Base-by-base conservation (phyloP, 2,113 vertebrate genomes). In the Ptilorrhoa leucosticta region DNA sequence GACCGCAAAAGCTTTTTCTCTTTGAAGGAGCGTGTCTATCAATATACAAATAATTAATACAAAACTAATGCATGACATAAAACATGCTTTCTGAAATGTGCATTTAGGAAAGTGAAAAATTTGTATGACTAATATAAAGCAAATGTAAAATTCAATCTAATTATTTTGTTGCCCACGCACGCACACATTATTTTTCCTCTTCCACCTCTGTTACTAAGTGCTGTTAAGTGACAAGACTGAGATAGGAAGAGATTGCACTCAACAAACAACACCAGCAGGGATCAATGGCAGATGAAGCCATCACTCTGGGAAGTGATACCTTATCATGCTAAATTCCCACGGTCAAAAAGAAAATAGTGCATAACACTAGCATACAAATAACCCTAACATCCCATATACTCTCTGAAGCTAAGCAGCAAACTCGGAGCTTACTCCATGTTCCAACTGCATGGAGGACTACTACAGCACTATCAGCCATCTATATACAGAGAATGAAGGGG, bases 401-500 rank as follows among this genome's bases (percentile, higher is more conserved):
- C 24, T 48, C 35, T 3, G 9, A 33, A 33, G 45, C 42, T 42
- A 35, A 37, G 56, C 64, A 56, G 48, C 35, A 50, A 42, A 56
- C 56, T 35, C 1, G 0, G 71, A 10, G 31, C 27, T 63, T 35
- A 28, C 33, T 42, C 50, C 14, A 0, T 7, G 31, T 40, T 54
- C 33, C 64, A 47, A 7, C 2, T 39, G 21, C 64, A 66, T 3
- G 19, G 42, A 58, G 27, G 16, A 26, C 40, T 39, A 42, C 35
- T 27, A 37, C 39, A 30, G 48, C 22, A 47, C 48, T 48, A 39
- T 8, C 31, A 22, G 27, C n/a, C 53, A 19, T 6, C 19, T 28
- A 7, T 0, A 0, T 12, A 60, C 15, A 47, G 26, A 33, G 37
- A 60, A n/a, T 5, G 24, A 54, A 76, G 26, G 58, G 33, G 21